phyloP scores from a whole-genome alignment of 2,888 invertebrate genomes.

The Physocephala rufipes region DNA sequence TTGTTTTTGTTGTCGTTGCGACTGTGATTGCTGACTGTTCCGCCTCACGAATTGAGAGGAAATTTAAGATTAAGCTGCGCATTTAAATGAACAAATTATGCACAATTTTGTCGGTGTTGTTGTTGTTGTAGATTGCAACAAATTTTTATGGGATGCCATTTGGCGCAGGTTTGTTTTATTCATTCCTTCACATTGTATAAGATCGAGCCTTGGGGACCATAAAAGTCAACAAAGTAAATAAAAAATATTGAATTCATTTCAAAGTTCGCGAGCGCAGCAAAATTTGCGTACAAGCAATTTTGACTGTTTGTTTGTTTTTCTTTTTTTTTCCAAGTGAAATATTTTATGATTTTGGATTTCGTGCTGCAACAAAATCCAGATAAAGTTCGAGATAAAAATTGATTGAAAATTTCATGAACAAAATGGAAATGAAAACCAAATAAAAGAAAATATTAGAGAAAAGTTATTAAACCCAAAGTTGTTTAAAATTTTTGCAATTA shows the following conservation, averaged over 20 bases:
- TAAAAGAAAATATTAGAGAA: no score
- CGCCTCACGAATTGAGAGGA: background rate
- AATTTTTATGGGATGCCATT: constrained; percentile 6
- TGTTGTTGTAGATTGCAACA: no score
- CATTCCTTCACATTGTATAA: constrained; percentile 11
- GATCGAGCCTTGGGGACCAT: background rate
- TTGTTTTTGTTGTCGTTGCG: no score
- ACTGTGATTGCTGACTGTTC: background rate
- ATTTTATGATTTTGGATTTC: no score
- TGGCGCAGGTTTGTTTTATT: background rate
- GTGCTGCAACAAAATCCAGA: no score
- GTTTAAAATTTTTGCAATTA: no score
- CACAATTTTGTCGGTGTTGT: background rate
- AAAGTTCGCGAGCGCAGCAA: background rate
- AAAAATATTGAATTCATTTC: background rate
- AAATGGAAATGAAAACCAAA: no score
- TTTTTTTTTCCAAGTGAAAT: no score
- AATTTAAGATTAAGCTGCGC: background rate
- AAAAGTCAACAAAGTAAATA: background rate
- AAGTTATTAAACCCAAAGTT: no score
- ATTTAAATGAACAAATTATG: constrained; percentile 14
- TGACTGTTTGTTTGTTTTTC: no score
- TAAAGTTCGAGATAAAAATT: no score
- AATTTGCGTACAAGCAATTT: background rate
- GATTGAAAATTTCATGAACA: no score